A percentile compares a stretch with the other conserved stretches of the same genome.
Conservation (phyloP, 2,797 vertebrate genomes). For the Brachyrhaphis roseni region DNA sequence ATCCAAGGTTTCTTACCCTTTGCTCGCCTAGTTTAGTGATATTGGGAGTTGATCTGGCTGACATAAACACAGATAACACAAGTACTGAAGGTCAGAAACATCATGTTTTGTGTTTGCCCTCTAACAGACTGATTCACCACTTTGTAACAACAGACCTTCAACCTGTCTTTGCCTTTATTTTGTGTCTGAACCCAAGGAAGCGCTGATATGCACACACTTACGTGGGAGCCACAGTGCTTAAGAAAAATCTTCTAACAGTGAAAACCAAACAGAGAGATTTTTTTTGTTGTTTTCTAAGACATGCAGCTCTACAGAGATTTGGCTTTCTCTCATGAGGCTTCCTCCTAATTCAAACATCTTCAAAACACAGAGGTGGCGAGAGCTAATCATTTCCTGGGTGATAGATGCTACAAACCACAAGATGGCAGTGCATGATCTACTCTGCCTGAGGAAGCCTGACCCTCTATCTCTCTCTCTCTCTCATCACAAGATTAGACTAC, state of each 20-base stretch:
- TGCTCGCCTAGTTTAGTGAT: neutral
- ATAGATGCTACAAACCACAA: slow-evolving; percentile 48
- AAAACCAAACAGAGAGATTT: neutral
- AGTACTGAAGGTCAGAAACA: slow-evolving; percentile 33
- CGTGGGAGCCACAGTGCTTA: neutral
- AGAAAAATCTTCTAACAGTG: slow-evolving; percentile 4
- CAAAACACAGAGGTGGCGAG: neutral
- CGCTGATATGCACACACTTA: slow-evolving; percentile 2
- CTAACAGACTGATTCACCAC: slow-evolving; percentile 14
- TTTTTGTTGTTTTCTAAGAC: slow-evolving; percentile 21
- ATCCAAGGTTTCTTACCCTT: slow-evolving; percentile 6
- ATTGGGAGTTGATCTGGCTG: neutral
- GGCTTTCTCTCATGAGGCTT: slow-evolving; percentile 30
- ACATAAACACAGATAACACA: slow-evolving; percentile 35
- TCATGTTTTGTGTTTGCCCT: slow-evolving; percentile 23
- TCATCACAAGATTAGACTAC: neutral
- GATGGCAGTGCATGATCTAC: slow-evolving; percentile 71
- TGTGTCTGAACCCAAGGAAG: neutral
- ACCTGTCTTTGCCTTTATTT: slow-evolving; percentile 5
- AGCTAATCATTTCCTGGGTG: slow-evolving; percentile 5
- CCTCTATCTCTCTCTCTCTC: no score
- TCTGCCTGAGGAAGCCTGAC: neutral
- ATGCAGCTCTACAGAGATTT: slow-evolving; percentile 40
- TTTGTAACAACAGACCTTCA: slow-evolving; percentile 16
- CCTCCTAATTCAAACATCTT: slow-evolving; percentile 38